Evolutionary conservation across 2,888 invertebrate species (phyloP).

Genomic region (Macrosiphum euphorbiae): DNA sequence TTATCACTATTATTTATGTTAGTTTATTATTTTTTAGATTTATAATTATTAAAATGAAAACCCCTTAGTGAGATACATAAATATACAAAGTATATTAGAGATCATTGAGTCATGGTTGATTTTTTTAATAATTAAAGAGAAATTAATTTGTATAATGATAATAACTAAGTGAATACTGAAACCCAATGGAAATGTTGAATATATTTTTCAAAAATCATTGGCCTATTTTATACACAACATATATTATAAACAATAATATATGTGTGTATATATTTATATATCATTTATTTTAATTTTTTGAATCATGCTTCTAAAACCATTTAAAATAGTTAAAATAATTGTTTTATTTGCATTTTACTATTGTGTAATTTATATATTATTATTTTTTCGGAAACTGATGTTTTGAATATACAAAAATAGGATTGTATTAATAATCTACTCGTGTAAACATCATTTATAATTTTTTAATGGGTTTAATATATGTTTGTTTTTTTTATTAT

Average conservation of each 20-base stretch:
- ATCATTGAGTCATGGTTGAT: conserved; percentile 63
- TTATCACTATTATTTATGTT: conserved; percentile 22
- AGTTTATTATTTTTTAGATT: conserved; percentile 46
- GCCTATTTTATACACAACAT: conserved; percentile 21
- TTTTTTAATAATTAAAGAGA: conserved; percentile 54
- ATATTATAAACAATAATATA: neutral
- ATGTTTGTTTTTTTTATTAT: conserved; percentile 44
- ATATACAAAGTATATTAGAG: conserved; percentile 58
- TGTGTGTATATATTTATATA: neutral
- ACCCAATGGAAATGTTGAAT: neutral
- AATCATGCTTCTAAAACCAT: conserved; percentile 32
- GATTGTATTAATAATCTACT: conserved; percentile 32
- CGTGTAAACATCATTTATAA: conserved; percentile 47
- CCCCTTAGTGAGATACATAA: conserved; percentile 55
- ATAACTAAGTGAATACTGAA: conserved; percentile 43
- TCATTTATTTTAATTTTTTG: conserved; percentile 23
- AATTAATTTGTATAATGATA: conserved; percentile 52
- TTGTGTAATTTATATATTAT: conserved; percentile 21
- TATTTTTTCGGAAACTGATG: conserved; percentile 34
- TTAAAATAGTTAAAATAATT: neutral
- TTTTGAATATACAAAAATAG: conserved; percentile 21
- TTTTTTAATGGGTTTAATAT: conserved; percentile 50
- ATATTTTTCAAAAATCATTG: conserved; percentile 45
- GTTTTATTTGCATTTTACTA: conserved; percentile 43
- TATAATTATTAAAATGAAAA: conserved; percentile 49